phyloP scores from a whole-genome alignment of 2,888 invertebrate species.

The Megalurothrips usitatus region DNA sequence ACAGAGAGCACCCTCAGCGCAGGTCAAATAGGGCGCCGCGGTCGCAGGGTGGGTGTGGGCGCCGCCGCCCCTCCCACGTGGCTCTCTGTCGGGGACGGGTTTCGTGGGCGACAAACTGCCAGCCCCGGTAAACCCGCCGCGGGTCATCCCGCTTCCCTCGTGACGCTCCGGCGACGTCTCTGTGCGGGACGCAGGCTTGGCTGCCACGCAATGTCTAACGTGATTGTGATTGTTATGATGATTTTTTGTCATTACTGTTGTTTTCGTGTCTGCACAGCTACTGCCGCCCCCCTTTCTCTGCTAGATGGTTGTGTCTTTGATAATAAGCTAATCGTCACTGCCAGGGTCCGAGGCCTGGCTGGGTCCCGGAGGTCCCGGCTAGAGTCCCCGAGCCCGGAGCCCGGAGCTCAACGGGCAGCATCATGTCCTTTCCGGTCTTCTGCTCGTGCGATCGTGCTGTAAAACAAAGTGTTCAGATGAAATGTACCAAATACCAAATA shows the following conservation, averaged over 20 bases:
- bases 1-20: background rate
- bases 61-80: background rate
- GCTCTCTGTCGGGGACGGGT: too few species aligned
- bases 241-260: background rate
- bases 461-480: constrained; percentile 6
- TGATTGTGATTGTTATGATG: background rate
- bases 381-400: background rate
- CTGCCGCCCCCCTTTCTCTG: constrained; percentile 1
- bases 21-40: background rate
- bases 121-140: too few species aligned
- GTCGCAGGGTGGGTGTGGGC: background rate
- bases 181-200: background rate
- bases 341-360: background rate
- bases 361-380: background rate
- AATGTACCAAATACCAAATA: constrained; percentile 23
- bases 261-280: background rate
- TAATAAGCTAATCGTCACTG: constrained; percentile 15
- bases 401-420: background rate
- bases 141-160: too few species aligned
- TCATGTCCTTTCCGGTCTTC: background rate
- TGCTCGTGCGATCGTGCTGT: constrained; percentile 2
- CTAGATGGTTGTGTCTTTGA: constrained; percentile 9
- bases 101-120: too few species aligned
- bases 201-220: background rate
- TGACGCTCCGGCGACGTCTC: background rate